Evolutionary conservation across 2,113 vertebrate species (phyloP).

Genomic region (Aspiorhynchus laticeps): DNA sequence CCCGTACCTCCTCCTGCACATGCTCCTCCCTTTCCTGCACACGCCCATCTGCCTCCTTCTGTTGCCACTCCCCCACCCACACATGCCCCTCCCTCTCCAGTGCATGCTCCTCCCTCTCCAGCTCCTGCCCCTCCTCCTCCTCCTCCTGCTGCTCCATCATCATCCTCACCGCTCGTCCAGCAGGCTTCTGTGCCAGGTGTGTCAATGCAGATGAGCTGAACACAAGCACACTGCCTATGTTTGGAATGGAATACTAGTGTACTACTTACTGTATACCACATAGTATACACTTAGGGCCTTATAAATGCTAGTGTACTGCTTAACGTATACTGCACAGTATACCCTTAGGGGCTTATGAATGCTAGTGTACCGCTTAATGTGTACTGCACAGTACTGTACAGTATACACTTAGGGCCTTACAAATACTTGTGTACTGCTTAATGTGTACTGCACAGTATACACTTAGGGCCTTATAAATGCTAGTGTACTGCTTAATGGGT

Average conservation of each 20-base stretch:
- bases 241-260: neutral
- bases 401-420: no score
- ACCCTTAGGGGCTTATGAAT: no score
- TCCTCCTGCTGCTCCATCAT: neutral
- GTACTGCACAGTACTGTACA: neutral
- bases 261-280: neutral
- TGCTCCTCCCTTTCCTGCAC: conserved; percentile 4
- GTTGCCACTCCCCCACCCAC: conserved; percentile 31
- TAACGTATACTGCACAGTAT: no score
- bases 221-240: neutral
- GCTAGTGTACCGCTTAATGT: neutral
- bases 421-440: no score
- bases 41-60: neutral
- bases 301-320: no score
- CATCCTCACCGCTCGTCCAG: conserved; percentile 45
- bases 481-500: no score
- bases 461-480: no score
- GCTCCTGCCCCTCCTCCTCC: neutral
- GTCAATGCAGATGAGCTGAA: conserved; percentile 55
- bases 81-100: conserved; percentile 10
- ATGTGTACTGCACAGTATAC: no score
- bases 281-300: no score
- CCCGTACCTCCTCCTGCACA: neutral
- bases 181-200: conserved; percentile 73
- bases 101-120: neutral